Evolutionary conservation across 1,140 invertebrate genomes (phyloP), one percentile per base, ranked within the genome.

Genomic region (Meloidogyne exigua): DNA sequence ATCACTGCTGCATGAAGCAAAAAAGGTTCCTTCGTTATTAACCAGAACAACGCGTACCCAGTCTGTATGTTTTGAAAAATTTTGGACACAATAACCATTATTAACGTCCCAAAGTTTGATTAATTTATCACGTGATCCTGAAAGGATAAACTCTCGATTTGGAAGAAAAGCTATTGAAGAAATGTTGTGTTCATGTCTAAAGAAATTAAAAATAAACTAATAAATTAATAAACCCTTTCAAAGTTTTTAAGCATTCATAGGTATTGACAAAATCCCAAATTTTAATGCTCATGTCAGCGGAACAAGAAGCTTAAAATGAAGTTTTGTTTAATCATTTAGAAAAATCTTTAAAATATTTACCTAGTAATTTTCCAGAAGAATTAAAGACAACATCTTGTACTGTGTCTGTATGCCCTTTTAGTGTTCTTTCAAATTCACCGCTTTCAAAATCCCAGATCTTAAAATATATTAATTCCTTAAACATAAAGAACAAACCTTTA

Each of bases 51-150:
- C 95, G 84, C 96, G 92, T 32, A 99, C 95, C 96, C 96, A 97
- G 84, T 98, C 95, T 82, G 93, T 91, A 88, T 98, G 95, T 25
- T 96, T 96, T 36, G 92, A 92, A 86, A 96, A 94, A 21, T 95
- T 98, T 89, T 95, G 95, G 32, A 97, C 92, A 89, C 96, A 99
- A 89, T 88, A 93, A 91, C 94, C 94, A 65, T 93, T 95, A 63
- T 93, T 91, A 32, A 95, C 92, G 89, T 98, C 96, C 96, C 96
- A 99, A 89, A 98, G 94, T 90, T 99, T 98, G 80, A 99, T 97
- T 62, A 94, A 95, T 89, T 95, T 96, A 89, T 99, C 96, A 84
- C 96, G 91, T 79, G 95, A 97, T 77, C 93, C 93, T 76, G 95
- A 97, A 76, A 98, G 91, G 68, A 99, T n/a, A 75, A 82, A 78